Base-by-base conservation (phyloP, 2,888 invertebrate genomes). In the Phortica magna region DNA sequence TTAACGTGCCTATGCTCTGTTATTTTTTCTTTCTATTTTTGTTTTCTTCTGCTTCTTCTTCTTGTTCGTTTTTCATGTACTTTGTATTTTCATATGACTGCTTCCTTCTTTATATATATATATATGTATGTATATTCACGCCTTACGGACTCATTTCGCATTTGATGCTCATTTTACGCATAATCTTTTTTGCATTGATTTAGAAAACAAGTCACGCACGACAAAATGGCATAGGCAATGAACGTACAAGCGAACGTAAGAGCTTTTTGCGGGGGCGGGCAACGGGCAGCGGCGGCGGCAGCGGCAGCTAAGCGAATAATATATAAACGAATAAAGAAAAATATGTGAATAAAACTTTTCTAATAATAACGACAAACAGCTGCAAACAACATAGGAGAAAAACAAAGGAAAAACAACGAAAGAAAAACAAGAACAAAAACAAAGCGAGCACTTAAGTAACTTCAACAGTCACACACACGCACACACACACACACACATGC, bases 271-370 rank as follows among this genome's bases (percentile, higher is more conserved):
- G 31, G 31, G 31, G 2, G 48, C 7, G 48, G 2, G 48, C 57
- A n/a, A 57, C n/a, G 57, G 57, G n/a, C n/a, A n/a, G n/a, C n/a
- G n/a, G n/a, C n/a, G n/a, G 61, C 19, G 61, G 22, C 14, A 5
- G 10, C 64, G 10, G 39, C 22, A 22, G 39, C 39, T 14, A 64
- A 14, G 64, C 31, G 64, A 22, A 17, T 6, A 31, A 31, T 61
- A 43, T 43, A 68, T 43, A 68, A 41, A 61, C 61, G 61, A 61
- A 61, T 61, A 17, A 61, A 61, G 22, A 81, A 80, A 85, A 84
- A 84, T 88, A 83, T 88, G 88, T 88, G 88, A 83, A 88, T 88
- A 85, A 88, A 85, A 85, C 88, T 88, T 85, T 88, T 85, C 88
- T 88, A 87, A 85, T 85, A 88, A 87, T 83, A 87, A 82, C 85